These are phyloP conservation scores for Lomographa bimaculata DNA, from an alignment of 2,888 invertebrate genomes.

Conservation along the genomic window DNA sequence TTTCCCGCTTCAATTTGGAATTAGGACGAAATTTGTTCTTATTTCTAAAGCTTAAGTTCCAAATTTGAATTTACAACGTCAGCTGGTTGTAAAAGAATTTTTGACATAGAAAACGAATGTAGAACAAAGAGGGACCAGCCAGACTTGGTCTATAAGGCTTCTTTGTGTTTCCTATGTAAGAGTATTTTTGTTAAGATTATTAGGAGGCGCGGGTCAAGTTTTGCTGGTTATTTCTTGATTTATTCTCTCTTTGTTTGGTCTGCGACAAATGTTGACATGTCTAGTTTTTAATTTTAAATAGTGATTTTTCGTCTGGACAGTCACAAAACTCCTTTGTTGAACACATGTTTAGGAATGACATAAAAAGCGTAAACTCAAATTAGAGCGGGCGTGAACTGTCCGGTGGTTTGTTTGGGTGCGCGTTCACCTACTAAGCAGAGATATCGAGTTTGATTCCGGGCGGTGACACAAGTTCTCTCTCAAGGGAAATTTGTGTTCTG, in stretches of 20 bases:
- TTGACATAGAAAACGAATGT: slow-evolving; percentile 52
- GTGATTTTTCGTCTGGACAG: slow-evolving; percentile 40
- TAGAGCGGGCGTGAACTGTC: too few relatives aligned
- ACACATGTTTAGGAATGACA: slow-evolving; percentile 9
- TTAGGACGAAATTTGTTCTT: slow-evolving; percentile 30
- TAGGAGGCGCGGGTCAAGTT: slow-evolving; percentile 46
- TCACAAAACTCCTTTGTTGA: slow-evolving; percentile 43
- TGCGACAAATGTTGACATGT: slow-evolving; percentile 72
- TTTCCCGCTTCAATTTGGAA: slow-evolving; percentile 21
- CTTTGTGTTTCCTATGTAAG: slow-evolving; percentile 61
- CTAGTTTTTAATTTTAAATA: slow-evolving; percentile 50
- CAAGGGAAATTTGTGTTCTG: too few relatives aligned
- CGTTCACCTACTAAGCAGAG: too few relatives aligned
- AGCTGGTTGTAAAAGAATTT: slow-evolving; percentile 46
- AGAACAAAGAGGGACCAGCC: slow-evolving; percentile 49
- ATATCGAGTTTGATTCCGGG: too few relatives aligned
- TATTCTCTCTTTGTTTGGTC: slow-evolving; percentile 79
- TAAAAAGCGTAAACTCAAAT: too few relatives aligned
- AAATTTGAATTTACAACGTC: slow-evolving; percentile 54
- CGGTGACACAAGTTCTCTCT: too few relatives aligned
- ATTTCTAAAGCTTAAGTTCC: slow-evolving; percentile 44
- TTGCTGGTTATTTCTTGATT: slow-evolving; percentile 60
- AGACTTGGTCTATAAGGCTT: slow-evolving; percentile 47
- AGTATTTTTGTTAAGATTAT: slow-evolving; percentile 39
- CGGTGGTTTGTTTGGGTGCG: too few relatives aligned